phyloP scores from a whole-genome alignment of 2,797 vertebrate genomes.

The Amphiprion clarkii region DNA sequence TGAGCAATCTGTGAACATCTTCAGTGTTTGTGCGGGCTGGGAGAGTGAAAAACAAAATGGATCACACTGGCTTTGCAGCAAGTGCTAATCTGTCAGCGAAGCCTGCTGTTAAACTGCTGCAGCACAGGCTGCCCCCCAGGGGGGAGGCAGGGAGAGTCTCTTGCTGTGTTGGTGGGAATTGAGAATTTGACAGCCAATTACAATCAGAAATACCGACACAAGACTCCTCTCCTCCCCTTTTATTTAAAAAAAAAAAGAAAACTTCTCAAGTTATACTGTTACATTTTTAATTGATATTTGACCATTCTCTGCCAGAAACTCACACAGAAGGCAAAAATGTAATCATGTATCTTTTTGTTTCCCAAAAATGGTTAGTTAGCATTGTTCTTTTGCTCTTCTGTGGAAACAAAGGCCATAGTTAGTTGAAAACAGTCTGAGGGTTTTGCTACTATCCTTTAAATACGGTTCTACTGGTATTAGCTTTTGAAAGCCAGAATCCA shows the following conservation, averaged over 20 bases:
- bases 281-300: slow-evolving; percentile 12
- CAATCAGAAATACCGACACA: slow-evolving; percentile 31
- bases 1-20: slow-evolving; percentile 10
- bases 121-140: slow-evolving; percentile 33
- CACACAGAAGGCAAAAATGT: background rate
- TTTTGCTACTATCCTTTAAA: slow-evolving; percentile 23
- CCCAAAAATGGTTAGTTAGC: slow-evolving; percentile 17
- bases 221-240: slow-evolving; percentile 24
- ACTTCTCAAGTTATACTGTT: slow-evolving; percentile 20
- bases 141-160: slow-evolving; percentile 31
- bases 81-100: slow-evolving; percentile 51
- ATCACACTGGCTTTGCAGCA: slow-evolving; percentile 34
- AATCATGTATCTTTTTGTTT: slow-evolving; percentile 22
- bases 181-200: slow-evolving; percentile 75
- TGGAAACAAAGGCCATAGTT: slow-evolving; percentile 14
- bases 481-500: slow-evolving; percentile 3
- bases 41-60: slow-evolving; percentile 51
- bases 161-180: slow-evolving; percentile 35
- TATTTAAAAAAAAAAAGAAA: slow-evolving; percentile 41
- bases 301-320: slow-evolving; percentile 33
- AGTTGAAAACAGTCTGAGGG: slow-evolving; percentile 3
- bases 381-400: slow-evolving; percentile 16
- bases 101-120: slow-evolving; percentile 49
- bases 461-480: slow-evolving; percentile 2
- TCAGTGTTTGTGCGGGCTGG: background rate